Evolutionary conservation across 1,140 invertebrate genomes (phyloP), one percentile per base, ranked within the genome.

Genomic region (Oscheius sp.): DNA sequence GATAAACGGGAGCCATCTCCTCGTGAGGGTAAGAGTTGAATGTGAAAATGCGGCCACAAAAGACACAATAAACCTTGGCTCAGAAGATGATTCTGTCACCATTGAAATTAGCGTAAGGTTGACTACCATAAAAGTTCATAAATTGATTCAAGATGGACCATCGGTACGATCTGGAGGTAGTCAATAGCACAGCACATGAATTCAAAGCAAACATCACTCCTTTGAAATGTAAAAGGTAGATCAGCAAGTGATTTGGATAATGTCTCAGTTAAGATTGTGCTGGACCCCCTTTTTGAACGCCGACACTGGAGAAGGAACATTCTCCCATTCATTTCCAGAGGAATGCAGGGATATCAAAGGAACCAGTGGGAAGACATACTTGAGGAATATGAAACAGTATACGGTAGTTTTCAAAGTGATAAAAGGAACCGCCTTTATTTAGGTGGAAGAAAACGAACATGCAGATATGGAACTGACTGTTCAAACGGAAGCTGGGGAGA

Each of bases 91-190:
- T 31, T 59, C 67, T 4, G 67, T 68, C 29, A 68, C 67, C 3
- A 59, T 68, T 31, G 67, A 68, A 35, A 68, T 68, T 49, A 59
- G 34, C 32, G 67, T 68, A 38, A n/a, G 67, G 1, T 26, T 52
- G 1, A 10, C 28, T 1, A 13, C n/a, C n/a, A n/a, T n/a, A n/a
- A n/a, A n/a, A 28, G 38, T 45, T 26, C 4, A 45, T 20, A 10
- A 31, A 55, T 68, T 32, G 4, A 4, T 46, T 66, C 10, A 38
- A 74, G 72, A 74, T 74, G 72, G 72, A 74, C 29, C 64, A 74
- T 38, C 68, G 55, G 31, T 74, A 74, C 34, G 72, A 74, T 15
- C 52, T 74, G 28, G 72, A 74, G 35, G 72, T 68, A 29, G 38
- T 74, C 32, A 59, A 73, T 55, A n/a, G 31, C 2, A 49, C 23